Base-by-base conservation (phyloP, 2,888 invertebrate species). In the Panzeria rudis region DNA sequence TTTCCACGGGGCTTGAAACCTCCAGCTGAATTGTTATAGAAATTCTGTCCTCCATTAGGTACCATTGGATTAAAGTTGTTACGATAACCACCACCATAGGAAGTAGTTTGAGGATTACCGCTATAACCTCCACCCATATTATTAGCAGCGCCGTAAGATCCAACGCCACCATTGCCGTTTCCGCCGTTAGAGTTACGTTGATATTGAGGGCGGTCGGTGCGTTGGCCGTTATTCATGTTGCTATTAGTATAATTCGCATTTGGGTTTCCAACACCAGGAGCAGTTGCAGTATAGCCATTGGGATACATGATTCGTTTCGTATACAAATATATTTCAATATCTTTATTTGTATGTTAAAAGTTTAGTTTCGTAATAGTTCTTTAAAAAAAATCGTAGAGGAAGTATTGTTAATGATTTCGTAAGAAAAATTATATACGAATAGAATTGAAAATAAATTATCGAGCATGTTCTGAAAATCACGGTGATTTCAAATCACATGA, bases 41-140 rank as follows among this genome's bases (percentile, higher is more conserved):
- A 89, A 69, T 82, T 89, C 7, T 87, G 86, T 29, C 88, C 88
- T 15, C 90, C 91, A 78, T 90, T 91, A 69, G 88, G 86, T 84
- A 91, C 89, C 86, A 91, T 88, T 13, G 89, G 88, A 79, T 87
- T 89, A 38, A 89, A 88, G 84, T 88, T 90, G 38, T 87, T 89
- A 50, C 91, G 92, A 87, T 91, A 92, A n/a, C 90, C 89, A 85
- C 90, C 89, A n/a, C 89, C 90, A 78, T 86, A 87, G 64, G 87
- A 54, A 41, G 59, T 75, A 41, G 52, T 77, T 71, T 86, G 86
- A 13, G 66, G 83, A 50, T 56, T 82, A 11, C 84, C 82, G 5
- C 86, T 87, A 66, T 80, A 84, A 38, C 84, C 84, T 29, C 89
- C 88, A 17, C 87, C 87, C 20, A 89, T 87, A 29, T 88, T 87